Evolutionary conservation across 1,140 invertebrate genomes (phyloP).

Genomic region (Zaprionus lachaisei): DNA sequence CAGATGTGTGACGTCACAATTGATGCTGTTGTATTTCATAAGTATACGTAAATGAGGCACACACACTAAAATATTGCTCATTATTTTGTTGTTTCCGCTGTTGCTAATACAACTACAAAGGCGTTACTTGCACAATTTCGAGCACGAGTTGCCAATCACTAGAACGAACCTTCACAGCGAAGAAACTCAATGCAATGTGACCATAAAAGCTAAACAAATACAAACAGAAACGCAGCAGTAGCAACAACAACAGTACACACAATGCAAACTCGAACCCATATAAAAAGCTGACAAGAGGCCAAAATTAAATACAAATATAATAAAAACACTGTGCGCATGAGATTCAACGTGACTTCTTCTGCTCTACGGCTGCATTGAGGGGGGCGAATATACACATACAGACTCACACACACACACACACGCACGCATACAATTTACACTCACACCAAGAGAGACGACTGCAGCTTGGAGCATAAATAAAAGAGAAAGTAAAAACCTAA

Average conservation of each 20-base stretch:
- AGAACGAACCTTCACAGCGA: slow-evolving; percentile 41
- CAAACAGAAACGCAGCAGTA: slow-evolving; percentile 20
- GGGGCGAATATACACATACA: slow-evolving; percentile 27
- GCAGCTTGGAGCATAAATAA: slow-evolving; percentile 70
- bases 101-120: neutral
- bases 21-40: slow-evolving; percentile 31
- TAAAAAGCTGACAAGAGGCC: slow-evolving; percentile 62
- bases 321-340: slow-evolving; percentile 52
- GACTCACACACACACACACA: slow-evolving; percentile 16
- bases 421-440: neutral
- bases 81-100: slow-evolving; percentile 15
- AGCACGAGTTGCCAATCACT: slow-evolving; percentile 52
- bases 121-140: slow-evolving; percentile 60
- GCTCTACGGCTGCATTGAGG: slow-evolving; percentile 38
- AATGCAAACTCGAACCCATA: slow-evolving; percentile 47
- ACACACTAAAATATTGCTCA: slow-evolving; percentile 20
- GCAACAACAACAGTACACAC: slow-evolving; percentile 21
- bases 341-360: slow-evolving; percentile 54
- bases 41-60: slow-evolving; percentile 20
- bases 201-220: slow-evolving; percentile 56
- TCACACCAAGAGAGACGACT: slow-evolving; percentile 18
- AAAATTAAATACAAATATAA: slow-evolving; percentile 61
- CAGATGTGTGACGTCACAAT: slow-evolving; percentile 27
- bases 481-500: slow-evolving; percentile 76
- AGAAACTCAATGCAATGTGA: slow-evolving; percentile 61